Conservation (phyloP, 2,888 invertebrate species). For the Sympetrum striolatum region DNA sequence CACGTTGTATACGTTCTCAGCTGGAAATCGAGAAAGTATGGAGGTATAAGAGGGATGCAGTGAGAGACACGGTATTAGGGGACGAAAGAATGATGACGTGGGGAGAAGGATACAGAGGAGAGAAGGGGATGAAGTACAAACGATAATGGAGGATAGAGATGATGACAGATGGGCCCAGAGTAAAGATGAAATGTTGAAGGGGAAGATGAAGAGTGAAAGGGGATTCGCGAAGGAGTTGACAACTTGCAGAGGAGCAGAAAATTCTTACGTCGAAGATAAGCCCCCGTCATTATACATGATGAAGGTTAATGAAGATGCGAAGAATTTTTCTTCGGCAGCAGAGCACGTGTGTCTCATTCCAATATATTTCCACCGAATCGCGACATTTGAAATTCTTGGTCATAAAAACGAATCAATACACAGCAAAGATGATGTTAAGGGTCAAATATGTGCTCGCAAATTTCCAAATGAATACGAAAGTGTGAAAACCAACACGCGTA, state of each 20-base stretch:
- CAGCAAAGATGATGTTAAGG: too few species aligned
- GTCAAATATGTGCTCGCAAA: too few species aligned
- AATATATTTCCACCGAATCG: too few species aligned
- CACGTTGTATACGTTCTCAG: background rate
- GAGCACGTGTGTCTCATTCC: too few species aligned
- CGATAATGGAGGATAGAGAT: background rate
- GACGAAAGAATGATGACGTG: background rate
- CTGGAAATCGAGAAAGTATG: background rate
- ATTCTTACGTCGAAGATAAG: too few species aligned
- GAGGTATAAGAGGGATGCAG: background rate
- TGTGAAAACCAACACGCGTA: too few species aligned
- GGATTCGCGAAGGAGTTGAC: background rate
- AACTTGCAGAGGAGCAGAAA: background rate
- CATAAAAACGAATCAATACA: too few species aligned
- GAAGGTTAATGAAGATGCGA: too few species aligned
- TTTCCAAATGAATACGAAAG: too few species aligned
- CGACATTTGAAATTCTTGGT: too few species aligned
- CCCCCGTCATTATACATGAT: too few species aligned
- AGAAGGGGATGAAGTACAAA: background rate
- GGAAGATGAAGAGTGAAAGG: background rate
- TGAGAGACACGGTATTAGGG: background rate
- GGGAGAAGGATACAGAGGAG: background rate
- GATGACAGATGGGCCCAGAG: background rate
- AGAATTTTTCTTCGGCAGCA: too few species aligned
- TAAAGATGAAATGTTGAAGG: background rate